Conservation (phyloP, 1,140 invertebrate species). For the Rhagoletis pomonella region DNA sequence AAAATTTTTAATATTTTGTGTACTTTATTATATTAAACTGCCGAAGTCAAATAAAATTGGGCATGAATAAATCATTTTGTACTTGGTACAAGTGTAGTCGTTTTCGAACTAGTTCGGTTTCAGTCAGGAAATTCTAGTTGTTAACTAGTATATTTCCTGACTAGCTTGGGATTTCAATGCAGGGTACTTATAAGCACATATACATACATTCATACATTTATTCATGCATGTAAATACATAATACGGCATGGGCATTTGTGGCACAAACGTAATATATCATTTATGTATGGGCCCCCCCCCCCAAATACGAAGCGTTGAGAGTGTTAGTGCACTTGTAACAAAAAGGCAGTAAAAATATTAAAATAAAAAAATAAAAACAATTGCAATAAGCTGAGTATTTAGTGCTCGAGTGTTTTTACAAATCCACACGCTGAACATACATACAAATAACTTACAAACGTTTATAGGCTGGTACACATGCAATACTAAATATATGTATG, state of each 20-base stretch:
- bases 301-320: neutral
- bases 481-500: neutral
- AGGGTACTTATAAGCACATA: neutral
- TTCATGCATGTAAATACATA: constrained; percentile 23
- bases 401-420: constrained; percentile 23
- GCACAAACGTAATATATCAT: constrained; percentile 18
- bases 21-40: no score
- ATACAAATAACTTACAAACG: neutral
- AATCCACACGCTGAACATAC: neutral
- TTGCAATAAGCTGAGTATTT: constrained; percentile 26
- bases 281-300: neutral
- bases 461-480: neutral
- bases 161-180: no score
- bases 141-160: no score
- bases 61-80: no score
- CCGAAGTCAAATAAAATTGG: no score
- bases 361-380: neutral
- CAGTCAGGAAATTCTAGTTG: no score
- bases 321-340: constrained; percentile 7
- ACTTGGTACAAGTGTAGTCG: no score
- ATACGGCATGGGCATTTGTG: constrained; percentile 12
- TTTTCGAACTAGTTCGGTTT: no score
- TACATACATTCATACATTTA: neutral
- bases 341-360: neutral
- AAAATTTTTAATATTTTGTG: no score